A percentile compares a stretch with the other conserved stretches of the same genome.
phyloP scores from a whole-genome alignment of 2,888 invertebrate species.

The Phytoseiulus persimilis region DNA sequence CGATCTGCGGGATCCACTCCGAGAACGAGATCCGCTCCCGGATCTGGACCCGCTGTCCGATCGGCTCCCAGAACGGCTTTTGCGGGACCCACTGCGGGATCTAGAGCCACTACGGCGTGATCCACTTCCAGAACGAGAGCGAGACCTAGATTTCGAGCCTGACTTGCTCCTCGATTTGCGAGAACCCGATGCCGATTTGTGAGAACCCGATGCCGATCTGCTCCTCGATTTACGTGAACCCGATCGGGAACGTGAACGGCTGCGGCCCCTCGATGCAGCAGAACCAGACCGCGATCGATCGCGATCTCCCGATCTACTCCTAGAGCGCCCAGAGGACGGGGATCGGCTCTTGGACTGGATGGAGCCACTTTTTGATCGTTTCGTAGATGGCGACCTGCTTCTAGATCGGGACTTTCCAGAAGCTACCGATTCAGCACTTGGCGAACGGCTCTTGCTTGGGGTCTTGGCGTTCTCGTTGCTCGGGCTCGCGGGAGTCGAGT shows the following conservation, averaged over 20 bases:
- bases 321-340: neutral
- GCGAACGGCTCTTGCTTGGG: neutral
- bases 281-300: constrained; percentile 41
- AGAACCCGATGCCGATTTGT: neutral
- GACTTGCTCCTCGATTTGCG: constrained; percentile 48
- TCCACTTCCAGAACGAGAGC: constrained; percentile 39
- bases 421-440: neutral
- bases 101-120: constrained; percentile 6
- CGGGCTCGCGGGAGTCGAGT: neutral
- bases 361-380: neutral
- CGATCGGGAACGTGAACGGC: constrained; percentile 26
- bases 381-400: neutral
- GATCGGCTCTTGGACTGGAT: neutral
- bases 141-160: constrained; percentile 39
- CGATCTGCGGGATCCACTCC: constrained; percentile 46
- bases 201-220: no score
- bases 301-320: neutral
- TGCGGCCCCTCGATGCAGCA: constrained; percentile 18
- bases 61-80: constrained; percentile 46
- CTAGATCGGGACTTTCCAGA: neutral
- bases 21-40: constrained; percentile 46
- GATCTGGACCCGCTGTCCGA: constrained; percentile 49
- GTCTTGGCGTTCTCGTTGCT: neutral
- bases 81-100: constrained; percentile 45
- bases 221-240: constrained; percentile 42